Evolutionary conservation across 1,140 invertebrate genomes (phyloP), one percentile per base, ranked within the genome.

Genomic region (Drosophila seguyi): DNA sequence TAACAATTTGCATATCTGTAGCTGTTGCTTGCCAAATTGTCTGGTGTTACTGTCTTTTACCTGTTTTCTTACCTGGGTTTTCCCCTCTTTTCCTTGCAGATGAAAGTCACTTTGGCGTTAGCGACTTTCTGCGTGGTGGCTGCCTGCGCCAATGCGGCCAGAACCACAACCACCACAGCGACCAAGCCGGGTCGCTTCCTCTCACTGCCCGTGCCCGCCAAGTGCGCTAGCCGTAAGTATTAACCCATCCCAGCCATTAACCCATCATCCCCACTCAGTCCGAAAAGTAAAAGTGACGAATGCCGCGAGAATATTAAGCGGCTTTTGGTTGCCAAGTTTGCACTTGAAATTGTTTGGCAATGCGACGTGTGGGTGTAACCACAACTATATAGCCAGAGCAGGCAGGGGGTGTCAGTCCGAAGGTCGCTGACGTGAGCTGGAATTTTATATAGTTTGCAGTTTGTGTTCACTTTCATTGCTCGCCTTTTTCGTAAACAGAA

Each of bases 221-320:
- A 97, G 94, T 97, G 96, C 93, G 94, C 96, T 38, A 96, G 95
- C 93, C 95, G 96, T 97, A 94, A 96, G 96, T 96, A 83, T 29
- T 16, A 20, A 14, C 45, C 34, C 20, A 22, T 18, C 22, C 11
- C 13, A 39, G 4, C 4, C 18, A 18, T 53, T 18, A 29, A 20
- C 29, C 50, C 38, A 29, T 13, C 55, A 6, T 6, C 29, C 22
- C 50, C 5, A 8, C 25, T 38, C 10, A 14, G 16, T n/a, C 3
- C 77, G 45, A 87, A 88, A 88, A 88, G 85, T 88, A 88, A 88
- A 88, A 88, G 85, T 88, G 66, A 39, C 29, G 39, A 57, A 81
- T 66, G 77, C 53, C 61, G 31, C 18, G 36, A 81, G 85, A 76
- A 88, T 88, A 78, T 56, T 57, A 84, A 90, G 79, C 79, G 53